These are phyloP conservation scores for Mantis religiosa DNA, from an alignment of 2,888 invertebrate genomes.

Conservation along the genomic window DNA sequence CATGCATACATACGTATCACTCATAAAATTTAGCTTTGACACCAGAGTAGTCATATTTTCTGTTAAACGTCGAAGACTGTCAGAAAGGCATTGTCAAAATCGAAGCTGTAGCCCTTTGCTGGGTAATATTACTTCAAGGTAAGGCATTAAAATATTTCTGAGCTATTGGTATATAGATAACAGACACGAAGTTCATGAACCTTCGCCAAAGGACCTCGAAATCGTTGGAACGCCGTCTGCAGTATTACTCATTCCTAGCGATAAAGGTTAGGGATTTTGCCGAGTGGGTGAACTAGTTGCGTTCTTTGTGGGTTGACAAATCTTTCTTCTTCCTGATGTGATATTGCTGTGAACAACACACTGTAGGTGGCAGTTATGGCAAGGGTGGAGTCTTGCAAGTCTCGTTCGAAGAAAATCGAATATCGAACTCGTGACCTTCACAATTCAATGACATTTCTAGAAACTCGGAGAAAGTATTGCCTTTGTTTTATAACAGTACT, in stretches of 20 bases:
- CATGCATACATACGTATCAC: no score
- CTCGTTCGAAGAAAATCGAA: not conserved
- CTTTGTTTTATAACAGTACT: not conserved
- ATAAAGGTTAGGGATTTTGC: not conserved
- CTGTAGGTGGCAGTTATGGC: not conserved
- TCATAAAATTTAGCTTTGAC: no score
- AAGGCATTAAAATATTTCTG: no score
- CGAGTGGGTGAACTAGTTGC: constrained; percentile 9
- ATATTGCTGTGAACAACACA: not conserved
- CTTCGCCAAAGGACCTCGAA: not conserved
- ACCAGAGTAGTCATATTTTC: no score
- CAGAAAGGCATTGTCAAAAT: no score
- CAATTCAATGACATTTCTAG: not conserved
- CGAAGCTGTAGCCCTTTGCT: no score
- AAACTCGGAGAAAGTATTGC: not conserved
- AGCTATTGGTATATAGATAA: no score
- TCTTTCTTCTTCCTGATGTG: not conserved
- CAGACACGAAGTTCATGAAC: not conserved
- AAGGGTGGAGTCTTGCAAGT: not conserved
- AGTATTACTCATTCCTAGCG: not conserved
- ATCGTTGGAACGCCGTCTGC: not conserved
- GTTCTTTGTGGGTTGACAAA: not conserved
- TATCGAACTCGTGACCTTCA: not conserved
- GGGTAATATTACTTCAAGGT: no score
- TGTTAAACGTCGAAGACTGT: no score